phyloP scores from a whole-genome alignment of 1,140 invertebrate species.

The Mactra quadrangularis region DNA sequence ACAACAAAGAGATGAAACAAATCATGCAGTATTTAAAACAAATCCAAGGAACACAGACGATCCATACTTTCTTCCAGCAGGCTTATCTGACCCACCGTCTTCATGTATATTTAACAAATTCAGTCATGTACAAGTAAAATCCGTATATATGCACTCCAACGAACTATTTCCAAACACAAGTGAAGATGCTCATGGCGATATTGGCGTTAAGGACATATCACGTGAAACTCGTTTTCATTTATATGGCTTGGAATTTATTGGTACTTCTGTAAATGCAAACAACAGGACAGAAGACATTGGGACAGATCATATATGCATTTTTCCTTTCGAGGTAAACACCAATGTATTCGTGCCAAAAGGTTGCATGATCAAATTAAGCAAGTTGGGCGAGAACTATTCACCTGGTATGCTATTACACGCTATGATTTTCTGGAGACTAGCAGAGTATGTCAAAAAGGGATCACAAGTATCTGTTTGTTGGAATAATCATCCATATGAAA shows the following conservation, averaged over 20 bases:
- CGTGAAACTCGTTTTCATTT: neutral
- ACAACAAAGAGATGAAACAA: neutral
- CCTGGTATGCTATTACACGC: neutral
- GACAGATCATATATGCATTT: neutral
- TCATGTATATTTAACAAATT: neutral
- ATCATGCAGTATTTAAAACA: neutral
- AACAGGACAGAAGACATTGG: neutral
- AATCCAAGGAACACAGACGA: neutral
- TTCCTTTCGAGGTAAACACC: neutral
- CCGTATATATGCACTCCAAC: neutral
- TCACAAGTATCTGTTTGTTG: neutral
- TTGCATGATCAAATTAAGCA: neutral
- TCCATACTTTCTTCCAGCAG: neutral
- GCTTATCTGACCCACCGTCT: too few relatives aligned
- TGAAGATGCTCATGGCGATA: neutral
- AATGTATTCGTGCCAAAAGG: neutral
- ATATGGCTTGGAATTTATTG: conserved; percentile 12
- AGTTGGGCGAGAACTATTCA: neutral
- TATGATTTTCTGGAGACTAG: neutral
- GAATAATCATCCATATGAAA: neutral
- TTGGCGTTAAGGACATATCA: neutral
- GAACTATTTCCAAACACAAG: neutral
- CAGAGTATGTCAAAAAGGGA: neutral
- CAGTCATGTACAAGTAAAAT: neutral
- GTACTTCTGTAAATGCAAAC: neutral